Evolutionary conservation across 92 coral and sea anemone genomes (phyloP).

Genomic region (Heteractis magnifica): DNA sequence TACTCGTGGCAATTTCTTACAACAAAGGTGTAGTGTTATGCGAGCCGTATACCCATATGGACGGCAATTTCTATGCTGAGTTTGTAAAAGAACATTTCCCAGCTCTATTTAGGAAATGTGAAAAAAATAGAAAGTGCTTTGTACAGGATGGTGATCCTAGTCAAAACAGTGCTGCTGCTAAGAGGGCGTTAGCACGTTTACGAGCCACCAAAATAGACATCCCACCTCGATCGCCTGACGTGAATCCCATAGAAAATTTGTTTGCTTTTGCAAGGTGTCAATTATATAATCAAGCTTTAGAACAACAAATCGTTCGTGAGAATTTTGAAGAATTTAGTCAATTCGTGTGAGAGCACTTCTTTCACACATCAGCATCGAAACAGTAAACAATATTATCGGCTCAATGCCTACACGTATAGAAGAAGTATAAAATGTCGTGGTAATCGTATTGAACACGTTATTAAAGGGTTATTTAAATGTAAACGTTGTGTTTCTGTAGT

Average conservation of each 20-base stretch:
- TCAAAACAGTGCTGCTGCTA: constrained; percentile 1
- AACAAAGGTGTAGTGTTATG: constrained; percentile 47
- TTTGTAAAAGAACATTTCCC: constrained; percentile 50
- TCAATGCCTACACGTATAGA: background rate
- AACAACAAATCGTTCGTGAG: no score
- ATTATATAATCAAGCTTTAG: no score
- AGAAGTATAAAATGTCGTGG: background rate
- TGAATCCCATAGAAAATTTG: no score
- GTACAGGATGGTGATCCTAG: constrained; percentile 59
- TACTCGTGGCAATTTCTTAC: constrained; percentile 52
- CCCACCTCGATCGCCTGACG: constrained; percentile 5
- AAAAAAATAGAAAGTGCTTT: constrained; percentile 27
- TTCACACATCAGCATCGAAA: no score
- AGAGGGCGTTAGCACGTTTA: background rate
- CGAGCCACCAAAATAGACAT: constrained; percentile 4
- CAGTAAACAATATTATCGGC: background rate
- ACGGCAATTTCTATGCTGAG: constrained; percentile 29
- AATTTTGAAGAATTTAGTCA: no score
- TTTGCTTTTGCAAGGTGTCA: no score
- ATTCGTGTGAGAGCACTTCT: no score
- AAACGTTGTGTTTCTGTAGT: background rate
- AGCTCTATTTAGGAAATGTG: constrained; percentile 10
- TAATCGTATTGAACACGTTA: background rate
- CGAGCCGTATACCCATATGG: constrained; percentile 35
- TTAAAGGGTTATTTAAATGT: background rate